Evolutionary conservation across 2,113 vertebrate genomes (phyloP), one percentile per base, ranked within the genome.

Genomic region (Pedionomus torquatus): DNA sequence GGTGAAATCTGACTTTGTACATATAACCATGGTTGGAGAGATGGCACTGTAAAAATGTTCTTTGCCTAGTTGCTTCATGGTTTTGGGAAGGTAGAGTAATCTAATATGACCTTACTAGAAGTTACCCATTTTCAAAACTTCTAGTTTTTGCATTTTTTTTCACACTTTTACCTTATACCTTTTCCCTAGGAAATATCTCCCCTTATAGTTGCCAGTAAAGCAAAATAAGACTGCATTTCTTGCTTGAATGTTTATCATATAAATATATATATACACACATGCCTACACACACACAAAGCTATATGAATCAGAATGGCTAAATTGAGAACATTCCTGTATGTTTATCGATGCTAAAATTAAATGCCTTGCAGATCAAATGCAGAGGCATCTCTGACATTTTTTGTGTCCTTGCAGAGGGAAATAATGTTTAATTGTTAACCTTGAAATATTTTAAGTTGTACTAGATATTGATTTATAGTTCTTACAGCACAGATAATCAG

Each of bases 391-490:
- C 75, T 92, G 28, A 69, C 7, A 2, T 21, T 71, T 70, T 92
- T 61, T 83, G 5, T 28, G 57, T 79, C 58, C 58, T 95, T 93
- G 39, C 33, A 87, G 72, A 80, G 7, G 26, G 31, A 92, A 71
- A 94, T n/a, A 79, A 86, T 46, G 11, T 79, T 82, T 93, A 52
- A 65, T 55, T 91, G 35, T 89, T 90, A 77, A 93, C 55, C 39
- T 30, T 91, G 26, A 90, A 86, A 78, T 61, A 0, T 81, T 89
- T 87, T 54, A 87, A 89, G 46, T 39, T 91, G 75, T 70, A n/a
- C n/a, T 55, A 64, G 55, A 55, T 94, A 68, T 9, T 85, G 49
- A 93, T 92, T 92, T 82, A 41, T 80, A 54, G 30, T 79, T 66
- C 65, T 90, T 75, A 60, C 19, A 74, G 51, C 3, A 3, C 68